Evolutionary conservation across 2,113 vertebrate genomes (phyloP).

Genomic region (Colistium nudipinnis): DNA sequence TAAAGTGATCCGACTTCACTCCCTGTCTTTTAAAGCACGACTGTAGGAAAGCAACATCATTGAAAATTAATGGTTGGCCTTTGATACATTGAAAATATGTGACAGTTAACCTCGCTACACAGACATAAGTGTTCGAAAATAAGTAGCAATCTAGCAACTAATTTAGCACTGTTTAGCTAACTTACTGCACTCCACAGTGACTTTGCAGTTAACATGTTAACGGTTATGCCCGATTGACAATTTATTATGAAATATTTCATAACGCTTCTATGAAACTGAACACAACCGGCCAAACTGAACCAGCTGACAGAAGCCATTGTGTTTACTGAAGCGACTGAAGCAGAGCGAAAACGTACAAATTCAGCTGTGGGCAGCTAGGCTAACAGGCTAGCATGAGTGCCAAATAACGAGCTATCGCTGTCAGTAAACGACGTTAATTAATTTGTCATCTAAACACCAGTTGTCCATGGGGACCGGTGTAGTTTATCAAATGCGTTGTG

Average conservation of each 20-base stretch:
- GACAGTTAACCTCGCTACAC: not conserved
- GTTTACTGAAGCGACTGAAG: not conserved
- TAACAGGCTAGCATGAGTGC: constrained; percentile 25
- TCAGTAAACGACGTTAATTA: not conserved
- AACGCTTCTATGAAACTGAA: no score
- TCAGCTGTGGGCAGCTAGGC: constrained; percentile 15
- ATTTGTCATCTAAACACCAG: not conserved
- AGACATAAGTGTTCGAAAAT: not conserved
- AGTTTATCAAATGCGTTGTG: not conserved
- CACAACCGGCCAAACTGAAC: fast-evolving
- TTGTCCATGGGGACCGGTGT: not conserved
- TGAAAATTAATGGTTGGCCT: not conserved
- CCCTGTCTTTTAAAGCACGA: not conserved
- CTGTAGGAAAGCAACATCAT: not conserved
- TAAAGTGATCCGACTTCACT: no score
- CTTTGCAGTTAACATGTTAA: constrained; percentile 26
- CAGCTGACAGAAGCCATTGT: no score
- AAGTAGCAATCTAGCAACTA: not conserved
- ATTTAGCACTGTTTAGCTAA: not conserved
- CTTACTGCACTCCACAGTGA: constrained; percentile 9
- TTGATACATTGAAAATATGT: not conserved
- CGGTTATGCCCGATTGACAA: not conserved
- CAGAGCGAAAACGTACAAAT: not conserved
- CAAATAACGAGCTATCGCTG: not conserved
- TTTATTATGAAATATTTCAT: not conserved